phyloP scores from a whole-genome alignment of 2,113 vertebrate species.

The Centrocercus urophasianus region DNA sequence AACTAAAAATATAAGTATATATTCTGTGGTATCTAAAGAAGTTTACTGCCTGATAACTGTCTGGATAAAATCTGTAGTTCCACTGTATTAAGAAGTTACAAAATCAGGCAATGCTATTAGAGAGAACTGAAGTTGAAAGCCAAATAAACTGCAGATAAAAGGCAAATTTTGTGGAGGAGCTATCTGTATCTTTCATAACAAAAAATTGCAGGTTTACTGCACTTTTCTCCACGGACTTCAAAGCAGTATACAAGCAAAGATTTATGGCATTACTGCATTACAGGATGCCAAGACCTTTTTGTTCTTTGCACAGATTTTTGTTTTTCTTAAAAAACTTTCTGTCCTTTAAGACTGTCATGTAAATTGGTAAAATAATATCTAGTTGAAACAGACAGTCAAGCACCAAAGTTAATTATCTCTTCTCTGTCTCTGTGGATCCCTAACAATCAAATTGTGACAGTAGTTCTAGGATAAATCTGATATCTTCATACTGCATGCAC shows the following conservation, averaged over 20 bases:
- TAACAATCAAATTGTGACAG: slow-evolving; percentile 7
- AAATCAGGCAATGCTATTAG: background rate
- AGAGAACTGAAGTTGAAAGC: background rate
- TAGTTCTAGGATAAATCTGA: slow-evolving; percentile 12
- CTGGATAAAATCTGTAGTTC: background rate
- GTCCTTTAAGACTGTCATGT: slow-evolving; percentile 13
- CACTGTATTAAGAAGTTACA: background rate
- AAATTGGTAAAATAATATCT: slow-evolving; percentile 38
- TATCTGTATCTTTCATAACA: background rate
- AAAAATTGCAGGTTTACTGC: background rate
- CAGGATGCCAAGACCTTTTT: slow-evolving; percentile 22
- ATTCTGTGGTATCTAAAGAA: background rate
- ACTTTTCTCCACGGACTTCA: background rate
- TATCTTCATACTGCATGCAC: background rate
- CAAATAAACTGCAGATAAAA: background rate
- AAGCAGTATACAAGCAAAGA: background rate
- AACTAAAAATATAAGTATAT: background rate
- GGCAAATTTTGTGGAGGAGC: background rate
- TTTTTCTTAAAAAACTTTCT: background rate
- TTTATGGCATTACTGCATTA: background rate
- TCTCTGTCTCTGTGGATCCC: background rate
- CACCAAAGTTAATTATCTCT: slow-evolving; percentile 31
- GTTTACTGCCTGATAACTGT: background rate
- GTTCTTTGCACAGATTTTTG: background rate
- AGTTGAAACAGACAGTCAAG: slow-evolving; percentile 42